A percentile compares a stretch with the other conserved stretches of the same genome.
These are phyloP conservation scores for Hypothenemus hampei DNA, from an alignment of 1,140 invertebrate genomes.

Conservation along the genomic window DNA sequence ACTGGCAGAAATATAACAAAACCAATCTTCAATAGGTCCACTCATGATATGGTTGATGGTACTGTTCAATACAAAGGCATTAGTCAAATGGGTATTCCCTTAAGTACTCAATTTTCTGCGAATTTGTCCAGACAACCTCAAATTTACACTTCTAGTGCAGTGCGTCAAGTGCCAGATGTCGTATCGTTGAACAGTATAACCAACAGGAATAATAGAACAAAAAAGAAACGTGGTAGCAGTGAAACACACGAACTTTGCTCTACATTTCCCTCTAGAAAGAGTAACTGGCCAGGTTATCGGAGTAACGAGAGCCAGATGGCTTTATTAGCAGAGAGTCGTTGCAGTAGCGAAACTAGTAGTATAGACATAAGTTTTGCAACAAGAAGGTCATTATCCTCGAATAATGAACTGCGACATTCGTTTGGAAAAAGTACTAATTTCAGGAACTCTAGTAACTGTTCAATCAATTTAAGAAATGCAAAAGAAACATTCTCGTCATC, in stretches of 20 bases:
- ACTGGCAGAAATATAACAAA: no score
- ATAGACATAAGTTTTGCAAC: constrained; percentile 30
- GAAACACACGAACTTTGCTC: constrained; percentile 52
- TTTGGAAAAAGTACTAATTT: constrained; percentile 36
- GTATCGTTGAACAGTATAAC: constrained; percentile 44
- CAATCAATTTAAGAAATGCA: constrained; percentile 49
- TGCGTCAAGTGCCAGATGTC: constrained; percentile 60
- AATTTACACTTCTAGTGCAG: constrained; percentile 6
- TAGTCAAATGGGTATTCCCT: no score
- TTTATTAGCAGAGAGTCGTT: constrained; percentile 51
- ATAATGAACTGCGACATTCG: constrained; percentile 34
- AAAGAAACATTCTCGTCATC: constrained; percentile 33
- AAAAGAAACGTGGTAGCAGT: constrained; percentile 38
- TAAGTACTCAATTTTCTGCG: no score
- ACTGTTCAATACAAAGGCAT: no score
- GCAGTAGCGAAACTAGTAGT: constrained; percentile 46
- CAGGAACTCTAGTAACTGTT: constrained; percentile 52
- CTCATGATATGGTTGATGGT: no score
- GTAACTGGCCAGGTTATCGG: constrained; percentile 46
- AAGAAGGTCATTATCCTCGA: constrained; percentile 29
- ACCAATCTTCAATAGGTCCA: no score
- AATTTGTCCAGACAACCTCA: no score
- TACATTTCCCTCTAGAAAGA: constrained; percentile 56
- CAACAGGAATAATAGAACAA: constrained; percentile 38
- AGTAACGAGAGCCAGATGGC: constrained; percentile 65